Conservation (phyloP, 2,113 vertebrate species). For the Sinocyclocheilus grahami region DNA sequence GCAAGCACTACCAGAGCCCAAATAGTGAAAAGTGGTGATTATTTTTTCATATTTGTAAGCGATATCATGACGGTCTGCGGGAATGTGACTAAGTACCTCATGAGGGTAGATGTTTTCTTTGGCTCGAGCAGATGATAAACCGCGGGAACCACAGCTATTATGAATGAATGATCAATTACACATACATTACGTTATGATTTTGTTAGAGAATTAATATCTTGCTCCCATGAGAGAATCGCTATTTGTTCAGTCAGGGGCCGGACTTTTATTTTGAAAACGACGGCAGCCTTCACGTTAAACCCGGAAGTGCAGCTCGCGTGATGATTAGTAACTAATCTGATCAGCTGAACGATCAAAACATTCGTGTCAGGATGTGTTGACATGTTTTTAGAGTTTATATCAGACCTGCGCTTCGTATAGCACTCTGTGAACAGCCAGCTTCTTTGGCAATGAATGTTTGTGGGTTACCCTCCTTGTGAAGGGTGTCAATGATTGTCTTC, state of each 20-base stretch:
- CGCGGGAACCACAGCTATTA: background rate
- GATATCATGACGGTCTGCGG: background rate
- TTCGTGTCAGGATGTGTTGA: background rate
- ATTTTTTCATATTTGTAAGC: background rate
- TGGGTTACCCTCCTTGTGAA: too few species aligned
- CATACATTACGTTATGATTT: background rate
- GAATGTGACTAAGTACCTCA: background rate
- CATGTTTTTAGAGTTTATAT: conserved; percentile 11
- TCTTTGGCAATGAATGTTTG: too few species aligned
- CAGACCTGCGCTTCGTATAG: background rate
- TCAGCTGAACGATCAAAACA: conserved; percentile 9
- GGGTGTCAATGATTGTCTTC: too few species aligned
- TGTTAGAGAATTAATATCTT: too few species aligned
- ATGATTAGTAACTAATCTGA: conserved; percentile 12
- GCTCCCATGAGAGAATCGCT: too few species aligned
- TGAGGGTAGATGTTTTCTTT: background rate
- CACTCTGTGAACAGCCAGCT: too few species aligned
- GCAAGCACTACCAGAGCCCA: background rate
- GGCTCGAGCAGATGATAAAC: too few species aligned
- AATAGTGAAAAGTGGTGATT: background rate
- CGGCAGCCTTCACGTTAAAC: background rate
- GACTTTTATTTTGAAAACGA: conserved; percentile 30
- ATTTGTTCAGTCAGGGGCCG: background rate
- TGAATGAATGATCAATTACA: too few species aligned
- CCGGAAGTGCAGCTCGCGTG: background rate